These are phyloP conservation scores for Pachyuromys duprasi DNA, from an alignment of 2,797 vertebrate species.

Conservation along the genomic window DNA sequence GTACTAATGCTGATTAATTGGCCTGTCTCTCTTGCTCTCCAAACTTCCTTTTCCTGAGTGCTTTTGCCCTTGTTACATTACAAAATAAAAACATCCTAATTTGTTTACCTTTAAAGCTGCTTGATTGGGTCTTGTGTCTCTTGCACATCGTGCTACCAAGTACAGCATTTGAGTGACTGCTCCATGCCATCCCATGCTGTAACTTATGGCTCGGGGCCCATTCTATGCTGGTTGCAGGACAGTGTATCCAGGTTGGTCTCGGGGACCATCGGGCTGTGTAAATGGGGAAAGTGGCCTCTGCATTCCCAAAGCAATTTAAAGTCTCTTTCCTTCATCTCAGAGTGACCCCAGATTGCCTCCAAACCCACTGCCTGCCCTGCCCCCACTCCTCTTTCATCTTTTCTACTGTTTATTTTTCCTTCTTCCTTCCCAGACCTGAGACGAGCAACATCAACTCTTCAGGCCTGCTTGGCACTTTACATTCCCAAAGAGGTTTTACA, in stretches of 20 bases:
- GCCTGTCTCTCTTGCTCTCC: neutral
- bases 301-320: neutral
- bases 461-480: constrained; percentile 20
- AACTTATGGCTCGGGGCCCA: neutral
- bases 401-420: constrained; percentile 7
- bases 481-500: constrained; percentile 41
- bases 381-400: neutral
- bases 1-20: neutral
- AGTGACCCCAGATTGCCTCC: neutral
- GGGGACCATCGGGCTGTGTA: neutral
- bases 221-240: neutral
- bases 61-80: neutral
- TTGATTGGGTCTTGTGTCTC: neutral
- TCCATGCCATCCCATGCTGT: neutral
- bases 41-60: neutral
- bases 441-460: constrained; percentile 12
- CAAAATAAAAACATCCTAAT: constrained; percentile 5
- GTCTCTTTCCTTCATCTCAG: neutral
- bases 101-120: neutral
- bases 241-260: neutral
- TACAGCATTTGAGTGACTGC: neutral
- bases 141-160: neutral
- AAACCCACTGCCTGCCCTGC: neutral
- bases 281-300: neutral
- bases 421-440: constrained; percentile 37